Base-by-base conservation (phyloP, 2,797 vertebrate genomes). In the Rhinoraja longicauda region DNA sequence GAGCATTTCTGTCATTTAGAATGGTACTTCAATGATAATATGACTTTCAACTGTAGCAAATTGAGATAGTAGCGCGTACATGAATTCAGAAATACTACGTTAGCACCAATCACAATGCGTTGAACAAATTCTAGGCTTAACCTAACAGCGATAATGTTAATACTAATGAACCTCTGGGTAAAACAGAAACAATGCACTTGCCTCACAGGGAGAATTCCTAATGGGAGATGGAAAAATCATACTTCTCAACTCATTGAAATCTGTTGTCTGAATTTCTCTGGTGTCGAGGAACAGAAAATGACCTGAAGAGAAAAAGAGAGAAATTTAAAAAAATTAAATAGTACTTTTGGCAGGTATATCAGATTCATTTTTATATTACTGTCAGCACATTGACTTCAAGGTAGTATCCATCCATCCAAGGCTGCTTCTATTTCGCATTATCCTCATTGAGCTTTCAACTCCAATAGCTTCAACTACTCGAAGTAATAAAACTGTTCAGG, bases 131-230 rank as follows among this genome's bases (percentile, higher is more conserved):
- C 45, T 53, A 53, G 4, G 45, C 45, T 53, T 53, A 53, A 53
- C 45, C 45, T 53, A 53, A 53, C 45, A 53, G 45, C 45, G 4
- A 53, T n/a, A n/a, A n/a, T 53, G 45, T 53, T 53, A 86, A n/a
- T 86, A 17, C 78, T 29, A 21, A 26, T 9, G 39, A 84, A 29
- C 26, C 15, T 70, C 21, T 24, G 70, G 39, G 67, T 92, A 72
- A 88, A 67, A 53, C 12, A 45, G 36, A 26, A 75, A 29, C 5
- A 73, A 0, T 29, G 82, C 24, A 96, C 98, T 98, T 96, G 96
- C 99, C 97, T 96, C 96, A 77, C 99, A 99, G 0, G 96, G 97
- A 24, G 99, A 98, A 94, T 98, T 99, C 95, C 98, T 98, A 67
- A 99, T 96, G 4, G 99, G 98, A 72, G 98, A 97, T 0, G 98